A percentile compares a stretch with the other conserved stretches of the same genome.
phyloP scores from a whole-genome alignment of 2,888 invertebrate species.

The Sesia apiformis region DNA sequence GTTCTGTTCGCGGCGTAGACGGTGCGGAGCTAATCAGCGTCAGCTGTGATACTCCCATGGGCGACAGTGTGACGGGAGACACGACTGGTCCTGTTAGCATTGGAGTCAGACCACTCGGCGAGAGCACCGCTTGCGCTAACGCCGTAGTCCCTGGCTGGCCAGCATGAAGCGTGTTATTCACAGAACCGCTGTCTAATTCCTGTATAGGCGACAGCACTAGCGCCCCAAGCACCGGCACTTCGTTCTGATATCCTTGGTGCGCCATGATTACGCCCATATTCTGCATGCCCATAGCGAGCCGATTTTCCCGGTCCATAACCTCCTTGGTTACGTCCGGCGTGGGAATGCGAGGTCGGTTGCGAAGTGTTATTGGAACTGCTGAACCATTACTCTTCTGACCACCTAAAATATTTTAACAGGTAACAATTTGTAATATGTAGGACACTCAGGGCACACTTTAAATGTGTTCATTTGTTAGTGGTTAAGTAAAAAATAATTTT shows the following conservation, averaged over 20 bases:
- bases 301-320: constrained; percentile 80
- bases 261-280: constrained; percentile 82
- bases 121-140: constrained; percentile 84
- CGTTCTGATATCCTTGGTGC: constrained; percentile 77
- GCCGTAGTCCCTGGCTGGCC: constrained; percentile 84
- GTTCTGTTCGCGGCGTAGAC: constrained; percentile 47
- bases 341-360: constrained; percentile 89
- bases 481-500: too few species aligned
- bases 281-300: constrained; percentile 71
- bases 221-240: constrained; percentile 83
- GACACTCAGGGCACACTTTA: too few species aligned
- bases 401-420: constrained; percentile 40
- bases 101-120: constrained; percentile 70
- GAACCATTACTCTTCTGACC: constrained; percentile 81
- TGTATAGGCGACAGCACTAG: constrained; percentile 88
- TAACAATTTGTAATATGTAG: too few species aligned
- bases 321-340: constrained; percentile 92
- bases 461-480: too few species aligned
- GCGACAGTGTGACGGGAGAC: constrained; percentile 54
- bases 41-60: constrained; percentile 77
- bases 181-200: constrained; percentile 85
- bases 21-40: constrained; percentile 68
- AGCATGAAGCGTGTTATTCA: constrained; percentile 82
- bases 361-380: constrained; percentile 78
- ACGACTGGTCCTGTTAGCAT: constrained; percentile 54